Conservation (phyloP, 2,797 vertebrate genomes). For the Phalloptychus januarius region DNA sequence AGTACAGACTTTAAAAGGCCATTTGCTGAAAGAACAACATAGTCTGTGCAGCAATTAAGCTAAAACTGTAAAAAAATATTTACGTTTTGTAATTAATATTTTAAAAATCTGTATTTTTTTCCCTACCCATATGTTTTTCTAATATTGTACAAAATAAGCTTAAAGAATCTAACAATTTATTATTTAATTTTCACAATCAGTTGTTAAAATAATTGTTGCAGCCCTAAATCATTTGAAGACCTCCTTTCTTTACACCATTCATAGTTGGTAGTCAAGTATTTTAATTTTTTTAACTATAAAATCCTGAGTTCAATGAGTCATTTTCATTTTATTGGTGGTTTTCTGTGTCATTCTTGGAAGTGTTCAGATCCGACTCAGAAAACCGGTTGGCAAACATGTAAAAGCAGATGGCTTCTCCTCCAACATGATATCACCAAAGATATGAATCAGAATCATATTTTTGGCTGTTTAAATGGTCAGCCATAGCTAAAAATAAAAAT, state of each 20-base stretch:
- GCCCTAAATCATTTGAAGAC: not conserved
- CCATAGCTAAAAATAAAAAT: not conserved
- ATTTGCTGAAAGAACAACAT: too few relatives aligned
- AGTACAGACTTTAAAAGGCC: too few relatives aligned
- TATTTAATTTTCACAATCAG: too few relatives aligned
- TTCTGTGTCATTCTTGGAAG: conserved; percentile 6
- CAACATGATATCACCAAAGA: conserved; percentile 7
- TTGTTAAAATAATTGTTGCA: too few relatives aligned
- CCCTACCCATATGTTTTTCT: too few relatives aligned
- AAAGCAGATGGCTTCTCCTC: conserved; percentile 26
- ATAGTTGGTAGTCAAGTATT: not conserved
- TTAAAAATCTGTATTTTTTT: too few relatives aligned
- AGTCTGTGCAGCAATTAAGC: too few relatives aligned
- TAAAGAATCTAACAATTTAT: too few relatives aligned
- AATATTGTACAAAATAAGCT: too few relatives aligned
- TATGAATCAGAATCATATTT: not conserved
- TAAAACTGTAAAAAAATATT: too few relatives aligned
- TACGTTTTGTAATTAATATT: too few relatives aligned
- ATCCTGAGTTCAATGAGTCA: not conserved
- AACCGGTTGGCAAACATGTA: conserved; percentile 7
- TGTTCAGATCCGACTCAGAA: conserved; percentile 2
- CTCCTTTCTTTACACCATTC: not conserved
- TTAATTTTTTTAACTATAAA: not conserved
- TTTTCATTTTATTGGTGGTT: not conserved
- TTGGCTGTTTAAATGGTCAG: not conserved